A percentile compares a stretch with the other conserved stretches of the same genome.
Conservation (phyloP, 2,888 invertebrate genomes). For the Schrankia costaestrigalis region DNA sequence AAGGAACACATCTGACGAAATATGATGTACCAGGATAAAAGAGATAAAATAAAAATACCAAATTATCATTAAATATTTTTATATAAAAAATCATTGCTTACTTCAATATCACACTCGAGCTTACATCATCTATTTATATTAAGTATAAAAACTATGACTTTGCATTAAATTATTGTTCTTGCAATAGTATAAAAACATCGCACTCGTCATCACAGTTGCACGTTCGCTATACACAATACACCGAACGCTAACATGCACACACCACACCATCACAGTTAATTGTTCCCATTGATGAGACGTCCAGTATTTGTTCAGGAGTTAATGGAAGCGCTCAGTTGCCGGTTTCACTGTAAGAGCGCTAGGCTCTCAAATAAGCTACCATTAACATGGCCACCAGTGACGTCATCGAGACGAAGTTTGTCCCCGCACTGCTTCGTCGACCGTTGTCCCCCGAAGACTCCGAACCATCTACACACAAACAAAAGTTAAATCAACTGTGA, state of each 20-base stretch:
- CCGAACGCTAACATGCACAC: constrained; percentile 64
- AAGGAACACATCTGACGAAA: too few relatives aligned
- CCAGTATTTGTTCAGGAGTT: constrained; percentile 18
- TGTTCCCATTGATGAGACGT: constrained; percentile 46
- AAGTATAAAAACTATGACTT: constrained; percentile 81
- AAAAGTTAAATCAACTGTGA: constrained; percentile 26
- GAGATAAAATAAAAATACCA: constrained; percentile 22
- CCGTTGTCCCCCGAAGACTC: constrained; percentile 40
- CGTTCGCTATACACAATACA: constrained; percentile 73
- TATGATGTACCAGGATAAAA: too few relatives aligned
- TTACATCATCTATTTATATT: constrained; percentile 81
- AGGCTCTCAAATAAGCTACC: constrained; percentile 25
- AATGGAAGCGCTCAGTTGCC: constrained; percentile 11
- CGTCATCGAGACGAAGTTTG: constrained; percentile 11
- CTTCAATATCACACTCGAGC: constrained; percentile 79
- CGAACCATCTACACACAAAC: constrained; percentile 40
- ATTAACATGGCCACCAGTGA: constrained; percentile 19
- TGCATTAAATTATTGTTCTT: constrained; percentile 76
- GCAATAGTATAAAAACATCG: constrained; percentile 67
- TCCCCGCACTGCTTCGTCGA: constrained; percentile 33
- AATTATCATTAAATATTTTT: constrained; percentile 68
- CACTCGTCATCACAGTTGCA: constrained; percentile 67
- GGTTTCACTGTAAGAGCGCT: constrained; percentile 20
- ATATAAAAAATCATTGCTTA: constrained; percentile 75
- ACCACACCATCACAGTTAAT: constrained; percentile 69